Evolutionary conservation across 1,140 invertebrate genomes (phyloP), one percentile per base, ranked within the genome.

Genomic region (Radopholus similis): DNA sequence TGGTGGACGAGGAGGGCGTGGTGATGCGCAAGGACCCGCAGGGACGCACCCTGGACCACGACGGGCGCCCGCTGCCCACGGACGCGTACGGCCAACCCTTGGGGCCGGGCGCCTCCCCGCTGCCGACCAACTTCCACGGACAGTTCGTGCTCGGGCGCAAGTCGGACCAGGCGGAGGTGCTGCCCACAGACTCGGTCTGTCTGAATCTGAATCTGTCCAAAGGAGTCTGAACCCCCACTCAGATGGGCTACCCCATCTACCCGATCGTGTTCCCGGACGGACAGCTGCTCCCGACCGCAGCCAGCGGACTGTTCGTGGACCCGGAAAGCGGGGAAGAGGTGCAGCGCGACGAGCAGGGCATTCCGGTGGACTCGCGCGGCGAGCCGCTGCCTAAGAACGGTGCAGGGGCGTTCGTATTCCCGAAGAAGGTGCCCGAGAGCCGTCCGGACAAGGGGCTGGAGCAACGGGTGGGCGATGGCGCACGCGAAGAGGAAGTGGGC

Each of bases 41-140:
- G 32, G 59, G 59, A 8, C 38, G 6, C 9, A 23, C 23, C 42
- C 13, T 77, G 8, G 56, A 62, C 30, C 63, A 63, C 21, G 53
- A 75, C 28, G 77, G 77, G n/a, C 26, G 35, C 13, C 32, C 64
- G 21, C 28, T 76, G 34, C 76, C 76, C 18, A 77, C 76, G 11
- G 68, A 76, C 53, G 55, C 42, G 15, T 30, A 44, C 37, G 73
- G 73, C 9, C 57, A 64, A 42, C 64, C 51, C 11, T 38, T 77
- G 30, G 74, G 70, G 23, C 56, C 68, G 4, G 74, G 70, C 37
- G 55, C 55, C n/a, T 58, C 57, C 23, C 73, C 72, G 9, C 38
- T 77, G 21, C 76, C 76, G 1, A 78, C 76, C 15, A 64, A 76
- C 35, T 54, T 40, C 9, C 49, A 70, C 26, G 74, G 74, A 21